These are phyloP conservation scores for Tetragonisca angustula DNA, from an alignment of 2,888 invertebrate genomes.

Conservation along the genomic window DNA sequence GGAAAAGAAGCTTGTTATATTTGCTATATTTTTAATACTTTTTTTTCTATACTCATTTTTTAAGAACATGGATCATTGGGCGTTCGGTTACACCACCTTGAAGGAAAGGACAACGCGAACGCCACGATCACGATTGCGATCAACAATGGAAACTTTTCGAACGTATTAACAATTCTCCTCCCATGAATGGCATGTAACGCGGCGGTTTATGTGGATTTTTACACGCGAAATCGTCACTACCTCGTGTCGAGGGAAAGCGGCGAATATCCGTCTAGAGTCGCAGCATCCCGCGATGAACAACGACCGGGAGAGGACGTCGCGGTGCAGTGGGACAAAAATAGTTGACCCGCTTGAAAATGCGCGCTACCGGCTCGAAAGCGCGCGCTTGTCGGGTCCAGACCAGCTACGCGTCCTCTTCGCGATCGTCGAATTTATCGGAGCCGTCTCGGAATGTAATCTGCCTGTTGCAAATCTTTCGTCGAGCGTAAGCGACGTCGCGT, in stretches of 20 bases:
- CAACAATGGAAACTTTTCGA: constrained; percentile 49
- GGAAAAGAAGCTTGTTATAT: no score
- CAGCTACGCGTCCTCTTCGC: constrained; percentile 6
- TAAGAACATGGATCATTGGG: no score
- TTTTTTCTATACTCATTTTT: no score
- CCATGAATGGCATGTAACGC: background rate
- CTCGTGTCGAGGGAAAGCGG: background rate
- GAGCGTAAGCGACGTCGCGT: constrained; percentile 27
- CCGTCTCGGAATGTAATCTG: constrained; percentile 1
- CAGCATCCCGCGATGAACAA: constrained; percentile 41
- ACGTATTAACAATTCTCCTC: constrained; percentile 29
- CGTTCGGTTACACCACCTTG: constrained; percentile 11
- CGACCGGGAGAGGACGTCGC: constrained; percentile 48
- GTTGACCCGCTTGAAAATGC: constrained; percentile 70
- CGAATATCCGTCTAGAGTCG: background rate
- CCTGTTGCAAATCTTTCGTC: background rate
- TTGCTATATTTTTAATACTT: no score
- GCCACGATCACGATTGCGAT: constrained; percentile 19
- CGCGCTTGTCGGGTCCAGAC: constrained; percentile 11
- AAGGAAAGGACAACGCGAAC: constrained; percentile 20
- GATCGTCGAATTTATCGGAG: constrained; percentile 16
- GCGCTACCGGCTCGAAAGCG: constrained; percentile 45
- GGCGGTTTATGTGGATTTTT: background rate
- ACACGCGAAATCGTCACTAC: background rate
- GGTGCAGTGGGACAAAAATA: constrained; percentile 63